These are phyloP conservation scores for Globia sparganii DNA, from an alignment of 2,888 invertebrate species.

Conservation along the genomic window DNA sequence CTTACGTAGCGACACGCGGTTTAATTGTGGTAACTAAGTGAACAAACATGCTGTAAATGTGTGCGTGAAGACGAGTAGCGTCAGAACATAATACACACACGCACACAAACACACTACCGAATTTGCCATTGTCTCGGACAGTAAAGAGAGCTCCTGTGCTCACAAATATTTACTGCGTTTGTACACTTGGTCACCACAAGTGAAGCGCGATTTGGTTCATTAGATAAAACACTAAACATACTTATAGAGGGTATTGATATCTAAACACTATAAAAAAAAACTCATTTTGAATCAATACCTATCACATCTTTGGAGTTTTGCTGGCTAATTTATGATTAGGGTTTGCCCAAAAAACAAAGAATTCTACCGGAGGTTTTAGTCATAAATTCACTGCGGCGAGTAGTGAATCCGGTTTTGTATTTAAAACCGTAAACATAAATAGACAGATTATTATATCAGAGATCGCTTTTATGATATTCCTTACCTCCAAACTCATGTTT, in stretches of 20 bases:
- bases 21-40: neutral
- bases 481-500: constrained; percentile 67
- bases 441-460: neutral
- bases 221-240: no score
- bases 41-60: neutral
- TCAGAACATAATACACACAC: neutral
- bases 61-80: neutral
- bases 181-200: neutral
- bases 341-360: neutral
- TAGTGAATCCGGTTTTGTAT: neutral
- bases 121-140: neutral
- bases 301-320: neutral
- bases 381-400: neutral
- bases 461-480: neutral
- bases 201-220: neutral
- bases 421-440: neutral
- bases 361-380: neutral
- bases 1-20: neutral
- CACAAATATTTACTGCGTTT: neutral
- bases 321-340: neutral
- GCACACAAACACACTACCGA: neutral
- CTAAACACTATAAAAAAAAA: neutral
- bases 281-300: neutral
- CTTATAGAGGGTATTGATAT: no score
- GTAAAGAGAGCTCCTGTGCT: neutral